Evolutionary conservation across 2,888 invertebrate genomes (phyloP).

Genomic region (Drosophila pseudotakahashii): DNA sequence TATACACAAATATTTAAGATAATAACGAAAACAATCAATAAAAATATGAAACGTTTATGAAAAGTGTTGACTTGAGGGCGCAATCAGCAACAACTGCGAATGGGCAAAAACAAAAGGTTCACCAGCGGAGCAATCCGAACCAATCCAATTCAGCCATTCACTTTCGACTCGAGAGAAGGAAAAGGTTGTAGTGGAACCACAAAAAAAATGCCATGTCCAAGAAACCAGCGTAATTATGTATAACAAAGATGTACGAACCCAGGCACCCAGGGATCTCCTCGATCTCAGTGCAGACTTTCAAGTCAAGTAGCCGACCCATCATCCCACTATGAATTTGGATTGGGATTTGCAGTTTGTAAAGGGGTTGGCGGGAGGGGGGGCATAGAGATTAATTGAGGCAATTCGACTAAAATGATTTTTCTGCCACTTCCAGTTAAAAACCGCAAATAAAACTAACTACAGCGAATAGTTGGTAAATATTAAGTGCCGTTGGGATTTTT

Average conservation of each 20-base stretch:
- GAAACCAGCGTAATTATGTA: slow-evolving; percentile 56
- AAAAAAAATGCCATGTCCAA: slow-evolving; percentile 39
- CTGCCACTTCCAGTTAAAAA: slow-evolving; percentile 40
- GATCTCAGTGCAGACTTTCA: slow-evolving; percentile 28
- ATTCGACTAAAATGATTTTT: slow-evolving; percentile 40
- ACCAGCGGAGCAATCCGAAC: neutral
- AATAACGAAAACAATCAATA: slow-evolving; percentile 68
- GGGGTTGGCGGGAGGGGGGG: neutral
- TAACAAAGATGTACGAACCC: slow-evolving; percentile 58
- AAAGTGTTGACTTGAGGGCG: slow-evolving; percentile 62
- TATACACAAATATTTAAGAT: slow-evolving; percentile 62
- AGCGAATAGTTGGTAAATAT: slow-evolving; percentile 52
- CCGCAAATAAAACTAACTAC: slow-evolving; percentile 46
- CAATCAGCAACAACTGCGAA: slow-evolving; percentile 62
- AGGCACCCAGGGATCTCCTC: slow-evolving; percentile 21
- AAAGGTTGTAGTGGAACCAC: slow-evolving; percentile 31
- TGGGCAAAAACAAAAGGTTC: slow-evolving; percentile 54
- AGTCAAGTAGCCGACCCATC: slow-evolving; percentile 47
- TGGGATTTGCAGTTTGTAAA: too few relatives aligned
- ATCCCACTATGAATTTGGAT: slow-evolving; percentile 5
- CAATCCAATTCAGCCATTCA: slow-evolving; percentile 43
- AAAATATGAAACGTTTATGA: slow-evolving; percentile 60
- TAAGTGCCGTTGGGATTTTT: slow-evolving; percentile 41
- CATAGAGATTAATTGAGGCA: slow-evolving; percentile 55
- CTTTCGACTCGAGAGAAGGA: slow-evolving; percentile 40